A percentile compares a stretch with the other conserved stretches of the same genome.
phyloP scores from a whole-genome alignment of 2,113 vertebrate genomes.

The Boulengeromyrus knoepffleri region DNA sequence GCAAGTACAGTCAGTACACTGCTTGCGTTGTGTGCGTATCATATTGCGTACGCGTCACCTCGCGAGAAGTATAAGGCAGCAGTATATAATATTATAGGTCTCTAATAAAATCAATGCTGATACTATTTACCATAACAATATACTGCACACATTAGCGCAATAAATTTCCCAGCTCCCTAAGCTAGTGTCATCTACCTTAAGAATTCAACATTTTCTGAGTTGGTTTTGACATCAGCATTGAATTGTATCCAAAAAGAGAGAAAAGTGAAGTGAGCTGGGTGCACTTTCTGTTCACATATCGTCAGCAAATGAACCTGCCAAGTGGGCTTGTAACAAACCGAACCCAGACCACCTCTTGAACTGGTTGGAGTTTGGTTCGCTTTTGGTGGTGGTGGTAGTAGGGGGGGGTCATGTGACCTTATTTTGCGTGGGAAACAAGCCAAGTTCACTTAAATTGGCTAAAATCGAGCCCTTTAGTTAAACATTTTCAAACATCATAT shows the following conservation, averaged over 20 bases:
- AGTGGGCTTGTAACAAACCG: background rate
- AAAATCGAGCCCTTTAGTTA: background rate
- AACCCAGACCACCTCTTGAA: background rate
- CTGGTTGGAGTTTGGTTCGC: background rate
- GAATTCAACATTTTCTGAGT: background rate
- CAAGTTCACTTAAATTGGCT: too few species aligned
- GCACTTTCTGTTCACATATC: background rate
- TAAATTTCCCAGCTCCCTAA: background rate
- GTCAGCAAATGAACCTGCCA: background rate
- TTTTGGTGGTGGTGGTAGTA: background rate
- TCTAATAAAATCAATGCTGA: background rate
- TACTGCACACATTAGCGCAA: background rate
- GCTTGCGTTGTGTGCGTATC: too few species aligned
- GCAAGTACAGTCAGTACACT: too few species aligned
- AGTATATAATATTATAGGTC: background rate
- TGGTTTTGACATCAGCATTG: background rate
- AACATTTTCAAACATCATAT: background rate
- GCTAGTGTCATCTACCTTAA: background rate
- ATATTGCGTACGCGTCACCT: too few species aligned
- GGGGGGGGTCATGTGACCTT: too few species aligned
- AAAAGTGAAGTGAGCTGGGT: background rate
- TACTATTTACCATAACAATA: background rate
- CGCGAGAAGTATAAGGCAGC: background rate
- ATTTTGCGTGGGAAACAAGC: too few species aligned
- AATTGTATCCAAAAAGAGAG: background rate